A percentile compares a stretch with the other conserved stretches of the same genome.
Conservation (phyloP, 1,140 invertebrate species). For the Aricia agestis region DNA sequence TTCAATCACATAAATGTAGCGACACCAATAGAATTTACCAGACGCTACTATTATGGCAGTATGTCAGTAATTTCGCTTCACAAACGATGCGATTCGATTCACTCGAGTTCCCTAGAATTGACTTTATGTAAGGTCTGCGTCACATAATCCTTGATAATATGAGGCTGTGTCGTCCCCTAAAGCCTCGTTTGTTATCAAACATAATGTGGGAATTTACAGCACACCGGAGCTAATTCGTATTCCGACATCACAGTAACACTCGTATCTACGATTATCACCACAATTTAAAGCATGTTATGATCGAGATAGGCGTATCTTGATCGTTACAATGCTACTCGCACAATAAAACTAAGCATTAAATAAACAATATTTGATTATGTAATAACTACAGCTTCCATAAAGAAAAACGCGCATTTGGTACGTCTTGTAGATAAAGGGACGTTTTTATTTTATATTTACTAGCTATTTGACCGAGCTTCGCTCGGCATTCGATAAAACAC, state of each 20-base stretch:
- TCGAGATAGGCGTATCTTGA: conserved; percentile 16
- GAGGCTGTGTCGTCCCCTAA: not conserved
- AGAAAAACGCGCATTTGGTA: too few relatives aligned
- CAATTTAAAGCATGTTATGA: not conserved
- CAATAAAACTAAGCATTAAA: not conserved
- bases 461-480: too few relatives aligned
- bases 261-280: not conserved
- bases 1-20: too few relatives aligned
- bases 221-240: conserved; percentile 1
- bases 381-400: not conserved
- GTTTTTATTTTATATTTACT: too few relatives aligned
- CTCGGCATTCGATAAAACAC: too few relatives aligned
- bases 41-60: too few relatives aligned
- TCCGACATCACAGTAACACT: conserved; percentile 3
- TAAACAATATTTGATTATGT: not conserved
- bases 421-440: too few relatives aligned
- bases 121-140: not conserved
- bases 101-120: not conserved
- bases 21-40: too few relatives aligned
- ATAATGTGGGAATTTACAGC: not conserved
- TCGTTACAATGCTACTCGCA: conserved; percentile 4
- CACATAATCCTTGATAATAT: conserved; percentile 1
- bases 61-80: not conserved
- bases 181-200: not conserved
- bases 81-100: not conserved